These are phyloP conservation scores for Lasiurus borealis DNA, from an alignment of 2,113 vertebrate genomes.

Conservation along the genomic window DNA sequence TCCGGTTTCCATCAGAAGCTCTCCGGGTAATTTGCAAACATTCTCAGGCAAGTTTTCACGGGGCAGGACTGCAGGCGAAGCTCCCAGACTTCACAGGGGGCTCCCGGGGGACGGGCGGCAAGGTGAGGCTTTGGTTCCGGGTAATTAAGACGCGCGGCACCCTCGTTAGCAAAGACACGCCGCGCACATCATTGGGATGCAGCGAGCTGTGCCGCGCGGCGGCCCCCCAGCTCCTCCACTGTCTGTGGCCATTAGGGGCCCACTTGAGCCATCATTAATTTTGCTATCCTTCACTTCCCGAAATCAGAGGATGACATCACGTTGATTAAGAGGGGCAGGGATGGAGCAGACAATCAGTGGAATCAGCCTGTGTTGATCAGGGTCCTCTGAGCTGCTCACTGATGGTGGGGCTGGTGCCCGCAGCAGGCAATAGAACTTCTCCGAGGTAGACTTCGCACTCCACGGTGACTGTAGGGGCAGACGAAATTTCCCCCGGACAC, in stretches of 20 bases:
- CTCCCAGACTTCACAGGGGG: slow-evolving; percentile 62
- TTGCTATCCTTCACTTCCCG: slow-evolving; percentile 42
- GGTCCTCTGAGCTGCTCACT: not conserved
- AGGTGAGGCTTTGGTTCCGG: slow-evolving; percentile 68
- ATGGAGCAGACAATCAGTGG: slow-evolving; percentile 20
- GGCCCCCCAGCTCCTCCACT: not conserved
- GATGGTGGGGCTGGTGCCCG: not conserved
- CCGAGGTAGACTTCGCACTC: not conserved
- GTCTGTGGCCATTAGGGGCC: not conserved
- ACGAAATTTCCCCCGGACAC: not conserved
- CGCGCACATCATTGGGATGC: not conserved
- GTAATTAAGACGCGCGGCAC: slow-evolving; percentile 74
- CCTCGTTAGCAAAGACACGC: slow-evolving; percentile 51
- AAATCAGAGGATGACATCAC: slow-evolving; percentile 72
- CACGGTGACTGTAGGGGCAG: not conserved
- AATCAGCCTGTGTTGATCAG: not conserved
- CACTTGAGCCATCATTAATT: slow-evolving; percentile 52
- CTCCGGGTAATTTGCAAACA: slow-evolving; percentile 76
- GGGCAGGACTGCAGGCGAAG: slow-evolving; percentile 51
- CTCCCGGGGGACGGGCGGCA: not conserved
- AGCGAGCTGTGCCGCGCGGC: not conserved
- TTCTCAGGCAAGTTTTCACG: slow-evolving; percentile 62
- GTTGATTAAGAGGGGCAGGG: slow-evolving; percentile 69
- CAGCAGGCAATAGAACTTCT: not conserved
- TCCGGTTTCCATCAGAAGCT: slow-evolving; percentile 58